Conservation (phyloP, 2,797 vertebrate species). For the Linurgus olivaceus region DNA sequence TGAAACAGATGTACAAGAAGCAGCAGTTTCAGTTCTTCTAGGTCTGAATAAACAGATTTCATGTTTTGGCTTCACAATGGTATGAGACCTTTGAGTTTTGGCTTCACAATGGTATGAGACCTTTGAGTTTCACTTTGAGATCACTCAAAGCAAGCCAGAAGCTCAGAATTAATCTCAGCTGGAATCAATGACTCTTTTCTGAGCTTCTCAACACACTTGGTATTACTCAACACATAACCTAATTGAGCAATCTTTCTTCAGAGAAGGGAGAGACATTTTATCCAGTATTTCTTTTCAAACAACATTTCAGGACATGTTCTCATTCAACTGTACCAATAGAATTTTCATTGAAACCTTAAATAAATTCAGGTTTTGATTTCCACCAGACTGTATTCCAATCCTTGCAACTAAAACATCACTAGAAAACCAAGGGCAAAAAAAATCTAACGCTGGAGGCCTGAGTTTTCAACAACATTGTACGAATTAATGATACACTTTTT, state of each 20-base stretch:
- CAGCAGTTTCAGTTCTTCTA: background rate
- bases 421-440: background rate
- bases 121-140: constrained; percentile 2
- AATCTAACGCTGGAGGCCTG: background rate
- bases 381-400: background rate
- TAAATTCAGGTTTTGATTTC: background rate
- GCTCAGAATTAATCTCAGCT: background rate
- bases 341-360: background rate
- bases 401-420: background rate
- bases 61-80: background rate
- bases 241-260: background rate
- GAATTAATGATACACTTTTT: background rate
- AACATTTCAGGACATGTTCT: background rate
- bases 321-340: background rate
- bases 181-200: background rate
- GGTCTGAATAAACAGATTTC: background rate
- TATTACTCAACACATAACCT: background rate
- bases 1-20: background rate
- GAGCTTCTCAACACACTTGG: background rate
- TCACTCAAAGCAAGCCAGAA: background rate
- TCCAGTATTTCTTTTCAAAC: background rate
- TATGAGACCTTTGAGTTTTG: background rate
- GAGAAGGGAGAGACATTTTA: background rate
- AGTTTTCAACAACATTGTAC: background rate
- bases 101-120: background rate